Evolutionary conservation across 2,113 vertebrate genomes (phyloP), one percentile per base, ranked within the genome.

Genomic region (Grus americana): DNA sequence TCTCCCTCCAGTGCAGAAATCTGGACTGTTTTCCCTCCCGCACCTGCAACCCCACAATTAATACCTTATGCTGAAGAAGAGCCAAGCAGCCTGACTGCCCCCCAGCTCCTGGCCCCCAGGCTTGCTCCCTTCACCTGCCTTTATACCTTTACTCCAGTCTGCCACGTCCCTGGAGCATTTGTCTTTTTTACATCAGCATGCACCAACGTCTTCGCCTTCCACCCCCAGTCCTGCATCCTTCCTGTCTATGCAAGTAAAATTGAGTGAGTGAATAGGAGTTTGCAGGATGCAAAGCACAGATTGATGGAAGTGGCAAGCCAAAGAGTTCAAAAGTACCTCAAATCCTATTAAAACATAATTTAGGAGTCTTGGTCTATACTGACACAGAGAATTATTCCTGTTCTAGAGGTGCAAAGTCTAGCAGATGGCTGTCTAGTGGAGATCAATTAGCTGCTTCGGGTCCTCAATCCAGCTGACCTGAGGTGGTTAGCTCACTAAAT

Each of bases 81-180:
- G 38, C n/a, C 29, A 21, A 72, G 57, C 19, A 89, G 16, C 30
- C 63, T 76, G 67, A 52, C 4, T 78, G 27, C 18, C 10, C 18
- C 10, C 4, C 30, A 47, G 38, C 58, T 62, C 34, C 29, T 63
- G 32, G 2, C 11, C 9, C 6, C 19, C 0, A 0, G 8, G 34
- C 58, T 68, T 80, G 11, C 27, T 47, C 15, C 46, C 42, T 80
- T 92, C 27, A 52, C 34, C 18, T 78, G 23, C 40, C 59, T 79
- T 91, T 55, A 10, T 46, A 14, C 6, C 36, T 76, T 73, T 44
- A 20, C 9, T 74, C 24, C 27, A 12, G 4, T 40, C 40, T 6
- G 2, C 34, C 29, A 10, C 50, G 20, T n/a, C 30, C 22, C 46
- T 81, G 40, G 18, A 70, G 36, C 50, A 34, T 87, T 79, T 68